Percentiles rank a stretch among this genome's conserved stretches.
Conservation (phyloP, 2,113 vertebrate species). For the Archocentrus centrarchus region DNA sequence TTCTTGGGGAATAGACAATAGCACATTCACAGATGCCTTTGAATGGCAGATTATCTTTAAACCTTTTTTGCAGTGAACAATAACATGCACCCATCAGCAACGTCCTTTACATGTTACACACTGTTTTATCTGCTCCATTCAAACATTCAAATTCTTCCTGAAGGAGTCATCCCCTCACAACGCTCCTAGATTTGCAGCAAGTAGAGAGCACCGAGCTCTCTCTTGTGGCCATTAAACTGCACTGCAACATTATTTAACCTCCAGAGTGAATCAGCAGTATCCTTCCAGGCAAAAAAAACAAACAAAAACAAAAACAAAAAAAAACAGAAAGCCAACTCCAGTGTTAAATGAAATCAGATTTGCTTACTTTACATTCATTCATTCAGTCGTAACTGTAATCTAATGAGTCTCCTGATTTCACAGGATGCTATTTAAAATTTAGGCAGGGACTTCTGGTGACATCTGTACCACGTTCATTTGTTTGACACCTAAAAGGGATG, state of each 20-base stretch:
- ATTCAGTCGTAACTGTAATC: not conserved
- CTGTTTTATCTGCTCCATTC: slow-evolving; percentile 36
- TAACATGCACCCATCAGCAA: slow-evolving; percentile 12
- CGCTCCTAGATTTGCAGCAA: slow-evolving; percentile 22
- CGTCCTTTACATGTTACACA: slow-evolving; percentile 22
- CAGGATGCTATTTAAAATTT: not conserved
- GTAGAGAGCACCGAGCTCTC: slow-evolving; percentile 60
- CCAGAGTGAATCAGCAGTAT: slow-evolving; percentile 77
- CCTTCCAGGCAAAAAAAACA: slow-evolving; percentile 36
- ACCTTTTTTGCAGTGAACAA: not conserved
- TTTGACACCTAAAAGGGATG: not conserved
- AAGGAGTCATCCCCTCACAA: slow-evolving; percentile 17
- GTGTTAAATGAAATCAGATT: slow-evolving; percentile 33
- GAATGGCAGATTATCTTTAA: not conserved
- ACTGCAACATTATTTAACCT: slow-evolving; percentile 66
- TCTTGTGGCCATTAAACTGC: slow-evolving; percentile 74
- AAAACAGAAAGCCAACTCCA: not conserved
- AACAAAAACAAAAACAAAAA: not conserved
- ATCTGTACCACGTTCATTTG: not conserved
- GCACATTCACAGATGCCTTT: not conserved
- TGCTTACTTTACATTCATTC: slow-evolving; percentile 18
- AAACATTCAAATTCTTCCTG: slow-evolving; percentile 46
- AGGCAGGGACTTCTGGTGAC: not conserved
- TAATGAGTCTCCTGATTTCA: not conserved
- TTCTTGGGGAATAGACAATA: not conserved